Conservation (phyloP, 2,113 vertebrate species). For the Oceanodroma tethys region DNA sequence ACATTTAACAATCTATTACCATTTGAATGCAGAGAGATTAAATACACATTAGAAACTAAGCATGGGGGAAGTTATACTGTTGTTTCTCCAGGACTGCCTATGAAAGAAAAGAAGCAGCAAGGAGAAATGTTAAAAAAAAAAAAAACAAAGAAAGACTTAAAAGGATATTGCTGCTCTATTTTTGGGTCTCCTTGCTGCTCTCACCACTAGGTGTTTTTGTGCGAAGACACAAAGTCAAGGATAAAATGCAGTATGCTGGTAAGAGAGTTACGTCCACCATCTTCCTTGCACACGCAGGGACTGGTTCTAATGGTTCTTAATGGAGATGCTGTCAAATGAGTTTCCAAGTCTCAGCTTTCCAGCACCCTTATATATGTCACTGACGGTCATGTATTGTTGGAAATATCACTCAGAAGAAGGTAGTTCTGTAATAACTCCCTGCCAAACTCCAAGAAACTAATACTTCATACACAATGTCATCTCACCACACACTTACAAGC, state of each 20-base stretch:
- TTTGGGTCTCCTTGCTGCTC: background rate
- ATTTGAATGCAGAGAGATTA: constrained; percentile 26
- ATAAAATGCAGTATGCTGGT: background rate
- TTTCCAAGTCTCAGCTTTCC: background rate
- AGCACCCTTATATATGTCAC: background rate
- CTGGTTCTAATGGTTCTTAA: background rate
- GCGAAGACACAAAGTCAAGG: background rate
- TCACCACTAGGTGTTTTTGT: background rate
- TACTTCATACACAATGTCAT: background rate
- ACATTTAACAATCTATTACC: background rate
- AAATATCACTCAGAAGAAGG: background rate
- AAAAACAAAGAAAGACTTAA: background rate
- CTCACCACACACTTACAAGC: background rate
- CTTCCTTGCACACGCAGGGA: background rate
- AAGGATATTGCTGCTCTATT: background rate
- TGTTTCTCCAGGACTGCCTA: background rate
- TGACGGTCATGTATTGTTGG: background rate
- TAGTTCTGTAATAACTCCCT: background rate
- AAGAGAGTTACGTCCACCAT: background rate
- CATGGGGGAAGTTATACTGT: background rate
- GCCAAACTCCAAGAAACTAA: background rate
- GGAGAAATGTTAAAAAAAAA: background rate
- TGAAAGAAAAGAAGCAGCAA: background rate
- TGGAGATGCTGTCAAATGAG: background rate
- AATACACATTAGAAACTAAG: background rate